Evolutionary conservation across 2,888 invertebrate genomes (phyloP), one percentile per base, ranked within the genome.

Genomic region (Andrena flavipes): DNA sequence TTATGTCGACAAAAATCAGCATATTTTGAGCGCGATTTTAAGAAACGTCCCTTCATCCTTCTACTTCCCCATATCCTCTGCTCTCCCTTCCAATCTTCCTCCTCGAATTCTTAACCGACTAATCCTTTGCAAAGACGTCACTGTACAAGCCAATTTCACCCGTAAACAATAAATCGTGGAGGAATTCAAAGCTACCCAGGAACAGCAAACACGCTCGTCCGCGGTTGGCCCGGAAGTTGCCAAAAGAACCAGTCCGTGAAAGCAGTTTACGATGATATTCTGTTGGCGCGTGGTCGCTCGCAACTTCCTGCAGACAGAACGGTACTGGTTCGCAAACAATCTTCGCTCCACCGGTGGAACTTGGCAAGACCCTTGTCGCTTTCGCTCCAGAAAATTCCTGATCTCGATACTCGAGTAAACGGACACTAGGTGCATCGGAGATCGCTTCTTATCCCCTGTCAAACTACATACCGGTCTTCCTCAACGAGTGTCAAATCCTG

Each of bases 201-300:
- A 29, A 59, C n/a, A 29, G 76, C 76, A 48, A 64, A 64, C 64
- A 56, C n/a, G 30, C n/a, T 29, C n/a, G 60, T 7, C 59, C 7
- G 60, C 16, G 48, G 54, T 33, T 51, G 65, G 65, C 49, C 30
- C 26, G 64, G 7, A 60, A 30, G 62, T 62, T 29, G 51, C 42
- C 23, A 33, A 63, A 63, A 76, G 54, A 56, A 68, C 26, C 67
- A 16, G 77, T 54, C 67, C 30, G 65, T 51, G 76, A 60, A 23
- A 35, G 62, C 62, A 54, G 76, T 78, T 78, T 78, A 78, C 35
- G 78, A 76, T 76, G 78, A 78, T 76, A 78, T 76, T 68, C 67
- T 48, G 68, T 67, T 62, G 51, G 76, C 77, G 76, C 68, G 33
- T 49, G 48, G 77, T 78, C 68, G 48, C 68, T 51, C 6, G 62